Base-by-base conservation (phyloP, 2,888 invertebrate species). In the Agrotis ipsilon region DNA sequence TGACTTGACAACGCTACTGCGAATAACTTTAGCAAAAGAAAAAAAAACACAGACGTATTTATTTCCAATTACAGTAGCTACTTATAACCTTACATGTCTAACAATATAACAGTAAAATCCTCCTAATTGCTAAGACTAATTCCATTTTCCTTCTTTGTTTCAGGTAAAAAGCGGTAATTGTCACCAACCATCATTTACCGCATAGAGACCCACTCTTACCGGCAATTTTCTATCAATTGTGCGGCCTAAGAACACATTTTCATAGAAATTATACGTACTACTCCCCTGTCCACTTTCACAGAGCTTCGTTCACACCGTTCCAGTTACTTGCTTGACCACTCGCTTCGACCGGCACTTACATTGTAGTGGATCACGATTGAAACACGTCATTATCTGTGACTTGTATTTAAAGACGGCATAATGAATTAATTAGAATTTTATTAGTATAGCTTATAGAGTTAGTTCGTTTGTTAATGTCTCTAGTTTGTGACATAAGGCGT, bases 211-310 rank as follows among this genome's bases (percentile, higher is more conserved):
- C 11, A 52, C 57, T 68, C n/a, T 57, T 55, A 62, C 61, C 73
- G 70, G 83, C 81, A 86, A 89, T 92, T 90, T 90, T 88, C 89
- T 87, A 90, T 87, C 89, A 89, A 92, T 91, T 91, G 91, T 91
- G 78, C 76, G 72, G 78, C 78, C 80, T 79, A 83, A 78, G 82
- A 78, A 78, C 83, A 81, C 87, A 88, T 91, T 93, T 92, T 89
- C 91, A 91, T 90, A 89, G 90, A 91, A 92, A 90, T 91, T 90
- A 88, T 89, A 79, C 78, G 73, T 77, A 58, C 77, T 78, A 71
- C 73, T 75, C 75, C 84, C 72, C 80, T 68, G 81, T 85, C 90
- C 85, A 92, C 92, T 93, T 93, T 93, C 91, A 83, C 90, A 83
- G 76, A 71, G 83, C 78, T 79, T 70, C 87, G 88, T 89, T 90